phyloP scores from a whole-genome alignment of 2,797 vertebrate species.

The Neopelma chrysocephalum region DNA sequence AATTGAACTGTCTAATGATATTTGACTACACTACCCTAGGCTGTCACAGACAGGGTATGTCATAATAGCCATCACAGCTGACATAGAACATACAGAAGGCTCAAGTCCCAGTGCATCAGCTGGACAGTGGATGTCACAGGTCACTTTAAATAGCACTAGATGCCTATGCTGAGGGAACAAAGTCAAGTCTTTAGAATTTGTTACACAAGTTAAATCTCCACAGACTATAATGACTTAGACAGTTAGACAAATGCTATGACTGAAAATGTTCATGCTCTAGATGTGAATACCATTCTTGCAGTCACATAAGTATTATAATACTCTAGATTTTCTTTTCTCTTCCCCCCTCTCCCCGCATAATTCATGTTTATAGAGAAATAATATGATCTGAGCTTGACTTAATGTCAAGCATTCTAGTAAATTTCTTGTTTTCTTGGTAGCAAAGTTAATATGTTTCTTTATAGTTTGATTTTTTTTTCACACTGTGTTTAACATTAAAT shows the following conservation, averaged over 20 bases:
- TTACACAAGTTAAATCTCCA: neutral
- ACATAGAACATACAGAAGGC: neutral
- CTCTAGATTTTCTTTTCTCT: neutral
- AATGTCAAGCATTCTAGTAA: neutral
- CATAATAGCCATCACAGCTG: neutral
- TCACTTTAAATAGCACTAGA: neutral
- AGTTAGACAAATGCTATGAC: neutral
- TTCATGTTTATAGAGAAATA: neutral
- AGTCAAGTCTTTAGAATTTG: neutral
- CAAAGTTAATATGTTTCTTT: neutral
- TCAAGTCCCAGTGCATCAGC: neutral
- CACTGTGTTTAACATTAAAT: neutral
- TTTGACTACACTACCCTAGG: neutral
- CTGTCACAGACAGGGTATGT: neutral
- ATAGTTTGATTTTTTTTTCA: neutral
- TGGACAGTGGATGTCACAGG: neutral
- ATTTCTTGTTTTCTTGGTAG: neutral
- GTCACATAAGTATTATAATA: neutral
- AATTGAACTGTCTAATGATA: neutral
- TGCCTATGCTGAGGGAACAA: neutral
- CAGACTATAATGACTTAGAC: neutral
- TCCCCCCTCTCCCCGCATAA: fast-evolving
- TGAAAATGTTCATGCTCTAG: neutral
- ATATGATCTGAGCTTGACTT: neutral
- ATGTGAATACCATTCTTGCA: neutral